A percentile compares a stretch with the other conserved stretches of the same genome.
Conservation (phyloP, 92 coral and sea anemone genomes). For the Parazoanthus swiftii region DNA sequence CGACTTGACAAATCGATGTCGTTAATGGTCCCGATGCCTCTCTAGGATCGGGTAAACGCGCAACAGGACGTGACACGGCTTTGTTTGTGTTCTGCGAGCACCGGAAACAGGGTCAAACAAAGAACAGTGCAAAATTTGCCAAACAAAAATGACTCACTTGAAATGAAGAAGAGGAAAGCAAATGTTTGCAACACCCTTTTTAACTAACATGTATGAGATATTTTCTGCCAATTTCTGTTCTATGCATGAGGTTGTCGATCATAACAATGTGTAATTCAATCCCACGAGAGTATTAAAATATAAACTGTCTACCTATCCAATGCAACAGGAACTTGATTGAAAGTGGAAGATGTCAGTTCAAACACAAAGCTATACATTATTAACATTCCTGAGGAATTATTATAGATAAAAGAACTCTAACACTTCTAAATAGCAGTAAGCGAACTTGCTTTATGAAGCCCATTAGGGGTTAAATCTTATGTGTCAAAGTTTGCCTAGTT, state of each 20-base stretch:
- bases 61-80: not conserved
- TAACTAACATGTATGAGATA: not conserved
- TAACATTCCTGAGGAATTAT: conserved; percentile 9
- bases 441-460: not conserved
- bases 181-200: not conserved
- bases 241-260: not conserved
- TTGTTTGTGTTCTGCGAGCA: not conserved
- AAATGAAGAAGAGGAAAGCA: not conserved
- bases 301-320: too few species aligned
- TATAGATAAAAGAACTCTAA: not conserved
- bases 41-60: not conserved
- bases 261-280: not conserved
- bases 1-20: too few species aligned
- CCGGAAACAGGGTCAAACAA: conserved; percentile 22
- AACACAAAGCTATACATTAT: not conserved
- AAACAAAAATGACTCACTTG: conserved; percentile 22
- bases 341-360: not conserved
- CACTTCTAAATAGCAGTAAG: not conserved
- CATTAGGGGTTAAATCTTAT: not conserved
- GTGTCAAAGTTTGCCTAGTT: not conserved
- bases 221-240: not conserved
- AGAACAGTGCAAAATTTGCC: conserved; percentile 6
- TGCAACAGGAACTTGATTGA: not conserved
- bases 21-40: too few species aligned
- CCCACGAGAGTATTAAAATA: not conserved